These are phyloP conservation scores for Psettodes erumei DNA, from an alignment of 2,113 vertebrate genomes.

Conservation along the genomic window DNA sequence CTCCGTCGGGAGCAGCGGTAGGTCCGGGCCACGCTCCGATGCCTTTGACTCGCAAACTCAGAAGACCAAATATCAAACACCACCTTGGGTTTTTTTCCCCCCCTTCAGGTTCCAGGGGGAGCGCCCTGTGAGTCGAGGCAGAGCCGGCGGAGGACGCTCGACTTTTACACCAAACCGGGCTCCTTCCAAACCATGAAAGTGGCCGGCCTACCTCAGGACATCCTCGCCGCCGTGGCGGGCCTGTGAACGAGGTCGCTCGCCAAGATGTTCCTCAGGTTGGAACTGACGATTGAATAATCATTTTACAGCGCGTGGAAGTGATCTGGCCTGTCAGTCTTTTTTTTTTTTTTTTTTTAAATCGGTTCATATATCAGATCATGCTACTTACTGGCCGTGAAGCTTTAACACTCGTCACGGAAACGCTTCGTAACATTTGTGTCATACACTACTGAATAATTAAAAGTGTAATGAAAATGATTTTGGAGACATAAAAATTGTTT, in stretches of 20 bases:
- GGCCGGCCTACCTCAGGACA: constrained; percentile 88
- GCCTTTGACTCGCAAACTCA: too few species aligned
- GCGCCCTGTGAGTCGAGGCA: constrained; percentile 94
- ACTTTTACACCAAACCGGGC: constrained; percentile 91
- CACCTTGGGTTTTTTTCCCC: not conserved
- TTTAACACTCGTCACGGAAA: not conserved
- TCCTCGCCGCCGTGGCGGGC: constrained; percentile 90
- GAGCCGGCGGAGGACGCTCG: constrained; percentile 89
- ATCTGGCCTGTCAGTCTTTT: not conserved
- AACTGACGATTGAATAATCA: not conserved
- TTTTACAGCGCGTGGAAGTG: not conserved
- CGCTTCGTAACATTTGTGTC: not conserved
- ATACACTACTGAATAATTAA: not conserved
- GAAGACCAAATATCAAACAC: not conserved
- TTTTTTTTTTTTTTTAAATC: not conserved
- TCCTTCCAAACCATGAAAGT: constrained; percentile 89
- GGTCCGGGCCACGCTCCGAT: constrained; percentile 49
- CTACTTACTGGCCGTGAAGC: not conserved
- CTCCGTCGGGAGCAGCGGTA: constrained; percentile 92
- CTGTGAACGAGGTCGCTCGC: constrained; percentile 77
- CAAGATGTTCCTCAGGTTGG: constrained; percentile 14
- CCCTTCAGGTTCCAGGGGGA: constrained; percentile 90
- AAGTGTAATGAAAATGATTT: constrained; percentile 13
- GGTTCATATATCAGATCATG: not conserved
- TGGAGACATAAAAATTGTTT: constrained; percentile 2